Base-by-base conservation (phyloP, 1,140 invertebrate species). In the Anagrus nilaparvatae region DNA sequence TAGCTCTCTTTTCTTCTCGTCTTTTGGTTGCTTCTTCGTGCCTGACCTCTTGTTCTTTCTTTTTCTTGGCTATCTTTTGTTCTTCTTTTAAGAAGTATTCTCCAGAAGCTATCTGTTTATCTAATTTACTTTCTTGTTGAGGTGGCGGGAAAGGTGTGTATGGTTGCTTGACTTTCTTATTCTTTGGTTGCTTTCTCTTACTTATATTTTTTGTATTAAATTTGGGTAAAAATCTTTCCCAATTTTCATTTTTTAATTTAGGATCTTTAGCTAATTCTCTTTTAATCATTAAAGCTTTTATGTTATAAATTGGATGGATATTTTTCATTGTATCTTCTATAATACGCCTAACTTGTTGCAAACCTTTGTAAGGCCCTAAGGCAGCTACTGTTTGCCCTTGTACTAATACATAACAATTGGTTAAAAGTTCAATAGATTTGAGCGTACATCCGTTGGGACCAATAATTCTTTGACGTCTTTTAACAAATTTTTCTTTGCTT, bases 241-340 rank as follows among this genome's bases (percentile, higher is more conserved):
- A 99, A 60, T 86, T 92, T 69, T 98, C 91, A 71, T 94, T 83
- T 63, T 83, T 88, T 17, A 98, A 59, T 53, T 83, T 81, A 0
- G 87, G 82, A 73, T 98, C 88, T 62, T 90, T 97, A 43, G 84
- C 81, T 17, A 99, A 66, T 71, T 99, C 94, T 54, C 81, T 74
- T 65, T 98, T 98, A 32, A 99, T 96, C 94, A 99, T 98, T 9
- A 99, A 65, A 13, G 87, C 83, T 70, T 99, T 99, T 1, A 99
- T 95, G 57, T 97, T 97, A 60, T 98, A 98, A 59, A 99, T 94
- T n/a, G 96, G 96, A 74, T 99, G 96, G 44, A 99, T 81, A 63
- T 99, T 99, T 57, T 93, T 92, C 93, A 99, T 97, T 3, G 91
- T 96, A 54, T 99, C 95, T 59, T 90, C 82, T 5, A 93, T 89